Base-by-base conservation (phyloP, 2,888 invertebrate species). In the Philonicus albiceps region DNA sequence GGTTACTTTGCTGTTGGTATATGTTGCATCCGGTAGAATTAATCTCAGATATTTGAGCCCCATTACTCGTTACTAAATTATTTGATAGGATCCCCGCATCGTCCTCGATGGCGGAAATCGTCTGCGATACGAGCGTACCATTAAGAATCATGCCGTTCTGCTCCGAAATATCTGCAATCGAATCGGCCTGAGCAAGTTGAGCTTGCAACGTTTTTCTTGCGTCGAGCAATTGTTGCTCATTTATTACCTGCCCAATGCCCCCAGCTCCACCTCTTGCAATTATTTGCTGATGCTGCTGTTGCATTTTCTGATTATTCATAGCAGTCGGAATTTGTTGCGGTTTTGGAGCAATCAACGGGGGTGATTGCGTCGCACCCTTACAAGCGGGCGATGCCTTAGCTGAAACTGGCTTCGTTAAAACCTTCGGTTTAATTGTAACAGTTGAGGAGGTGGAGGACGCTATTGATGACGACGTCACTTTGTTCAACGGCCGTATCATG, bases 271-370 rank as follows among this genome's bases (percentile, higher is more conserved):
- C 73, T n/a, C 72, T 37, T 16, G 64, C 19, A 64, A 72, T 37
- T 27, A 64, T 30, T 40, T 87, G 88, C 22, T 49, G 85, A 34
- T 86, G 85, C 11, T 40, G 73, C 7, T 72, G 86, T 37, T 86
- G 86, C 13, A 37, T 34, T 16, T 78, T 83, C 49, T 74, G 80
- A 73, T 31, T 88, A 53, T 86, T 86, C 22, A 85, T 53, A 53
- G 22, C 64, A 27, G n/a, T 72, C n/a, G 49, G 74, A 19, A 49
- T 34, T 40, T 55, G 74, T 72, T 93, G 93, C 88, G 93, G 93
- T 90, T 93, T 92, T 88, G 88, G 88, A 19, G 88, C 88, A 76
- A 88, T 87, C n/a, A 87, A 83, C 91, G 93, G 86, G 89, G 90
- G 89, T 31, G 88, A 73, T 49, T 89, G 86, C 31, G 49, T 53